Conservation (phyloP, 2,113 vertebrate species). For the Emydura subglobosa region DNA sequence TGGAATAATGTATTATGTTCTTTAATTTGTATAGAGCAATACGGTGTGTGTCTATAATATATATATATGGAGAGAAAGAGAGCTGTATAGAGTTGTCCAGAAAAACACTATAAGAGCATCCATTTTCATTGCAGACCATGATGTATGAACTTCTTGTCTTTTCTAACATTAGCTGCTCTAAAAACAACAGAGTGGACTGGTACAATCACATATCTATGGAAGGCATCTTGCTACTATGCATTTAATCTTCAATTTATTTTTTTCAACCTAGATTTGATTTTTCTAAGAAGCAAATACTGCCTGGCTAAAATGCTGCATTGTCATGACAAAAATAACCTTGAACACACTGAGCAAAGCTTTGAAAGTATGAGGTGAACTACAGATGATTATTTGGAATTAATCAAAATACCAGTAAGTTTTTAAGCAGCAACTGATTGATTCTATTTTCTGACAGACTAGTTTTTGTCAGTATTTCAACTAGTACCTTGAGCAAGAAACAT, state of each 20-base stretch:
- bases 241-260: constrained; percentile 54
- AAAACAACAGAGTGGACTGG: constrained; percentile 52
- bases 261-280: constrained; percentile 51
- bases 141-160: constrained; percentile 61
- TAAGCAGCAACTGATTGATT: constrained; percentile 69
- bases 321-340: constrained; percentile 68
- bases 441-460: constrained; percentile 69
- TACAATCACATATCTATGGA: constrained; percentile 64
- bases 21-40: constrained; percentile 76
- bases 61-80: constrained; percentile 73
- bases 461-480: constrained; percentile 69
- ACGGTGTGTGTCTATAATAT: constrained; percentile 70
- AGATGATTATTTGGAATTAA: constrained; percentile 73
- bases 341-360: constrained; percentile 75
- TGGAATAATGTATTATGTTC: constrained; percentile 70
- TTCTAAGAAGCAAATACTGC: constrained; percentile 75
- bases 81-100: constrained; percentile 50
- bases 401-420: constrained; percentile 67
- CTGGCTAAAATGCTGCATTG: constrained; percentile 75
- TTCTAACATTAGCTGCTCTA: constrained; percentile 72
- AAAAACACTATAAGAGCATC: constrained; percentile 73
- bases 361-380: constrained; percentile 70
- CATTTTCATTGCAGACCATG: constrained; percentile 70
- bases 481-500: constrained; percentile 74
- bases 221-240: constrained; percentile 61